Conservation (phyloP, 1,140 invertebrate genomes). For the Oreohelix idahoensis region DNA sequence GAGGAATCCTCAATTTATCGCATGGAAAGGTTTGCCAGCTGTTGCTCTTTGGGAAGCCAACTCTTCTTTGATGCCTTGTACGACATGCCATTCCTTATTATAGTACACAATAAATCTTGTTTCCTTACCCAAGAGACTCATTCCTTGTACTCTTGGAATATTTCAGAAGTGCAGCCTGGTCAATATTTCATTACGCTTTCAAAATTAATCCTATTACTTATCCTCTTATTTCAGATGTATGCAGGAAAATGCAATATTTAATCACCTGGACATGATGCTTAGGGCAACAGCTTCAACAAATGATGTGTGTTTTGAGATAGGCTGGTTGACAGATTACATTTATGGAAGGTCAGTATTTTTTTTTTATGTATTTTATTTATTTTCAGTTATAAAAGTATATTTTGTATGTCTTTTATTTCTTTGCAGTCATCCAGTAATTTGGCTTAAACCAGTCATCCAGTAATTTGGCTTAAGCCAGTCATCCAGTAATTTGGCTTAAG, state of each 20-base stretch:
- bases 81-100: too few species aligned
- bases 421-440: not conserved
- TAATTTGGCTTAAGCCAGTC: not conserved
- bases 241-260: not conserved
- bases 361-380: not conserved
- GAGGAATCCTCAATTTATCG: too few species aligned
- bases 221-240: not conserved
- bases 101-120: too few species aligned
- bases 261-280: not conserved
- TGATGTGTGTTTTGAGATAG: conserved; percentile 8
- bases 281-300: not conserved
- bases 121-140: too few species aligned
- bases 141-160: not conserved
- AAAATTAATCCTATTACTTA: too few species aligned
- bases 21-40: not conserved
- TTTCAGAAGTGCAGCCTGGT: not conserved
- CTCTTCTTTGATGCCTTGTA: too few species aligned
- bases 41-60: not conserved
- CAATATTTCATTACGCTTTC: not conserved
- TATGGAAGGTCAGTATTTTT: conserved; percentile 8
- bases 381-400: too few species aligned
- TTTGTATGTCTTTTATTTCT: not conserved
- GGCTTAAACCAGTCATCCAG: not conserved
- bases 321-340: conserved; percentile 10
- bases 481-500: not conserved